Base-by-base conservation (phyloP, 2,797 vertebrate species). In the Lacerta bilineata region DNA sequence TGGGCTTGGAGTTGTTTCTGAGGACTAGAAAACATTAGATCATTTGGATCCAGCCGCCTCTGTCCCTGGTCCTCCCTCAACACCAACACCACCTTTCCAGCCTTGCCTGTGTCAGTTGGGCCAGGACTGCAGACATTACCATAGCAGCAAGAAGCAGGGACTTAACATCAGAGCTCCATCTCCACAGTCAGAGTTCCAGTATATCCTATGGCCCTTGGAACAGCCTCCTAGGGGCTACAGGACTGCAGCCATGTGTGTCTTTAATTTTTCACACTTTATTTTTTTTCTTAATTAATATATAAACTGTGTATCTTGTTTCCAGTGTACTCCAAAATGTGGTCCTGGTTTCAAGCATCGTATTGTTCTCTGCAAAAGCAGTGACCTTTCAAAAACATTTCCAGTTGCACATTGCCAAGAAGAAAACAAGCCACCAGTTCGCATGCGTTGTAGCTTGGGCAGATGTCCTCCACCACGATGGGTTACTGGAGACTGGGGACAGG, bases 311-410 rank as follows among this genome's bases (percentile, higher is more conserved):
- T 90, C 50, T 90, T 91, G 93, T 88, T 94, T 92, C 85, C 90
- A 99, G 99, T 99, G 99, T 95, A 99, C 98, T 1, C 98, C 99
- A 0, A 99, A 99, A 93, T 99, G 99, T 92, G 99, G 99, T 46
- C 98, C 98, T 11, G 99, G 99, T 92, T 99, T 99, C 93, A 99
- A 99, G 95, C 99, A 99, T 94, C 98, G 99, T 89, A 99, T 99
- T 89, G 98, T 98, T 91, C 96, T 99, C 92, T 99, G 99, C 93
- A 99, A 99, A 96, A 99, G 98, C 96, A 99, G 98, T 10, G 98
- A 99, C 96, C 97, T 99, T 94, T 96, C 98, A 81, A 99, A 98
- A 97, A 99, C 98, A 87, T 99, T 99, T 95, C 98, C 98, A 59
- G 96, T 97, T 1, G 94, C 97, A 0, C 97, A 98, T 15, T 99